These are phyloP conservation scores for Sylvia atricapilla DNA, from an alignment of 2,113 vertebrate species.

Conservation along the genomic window DNA sequence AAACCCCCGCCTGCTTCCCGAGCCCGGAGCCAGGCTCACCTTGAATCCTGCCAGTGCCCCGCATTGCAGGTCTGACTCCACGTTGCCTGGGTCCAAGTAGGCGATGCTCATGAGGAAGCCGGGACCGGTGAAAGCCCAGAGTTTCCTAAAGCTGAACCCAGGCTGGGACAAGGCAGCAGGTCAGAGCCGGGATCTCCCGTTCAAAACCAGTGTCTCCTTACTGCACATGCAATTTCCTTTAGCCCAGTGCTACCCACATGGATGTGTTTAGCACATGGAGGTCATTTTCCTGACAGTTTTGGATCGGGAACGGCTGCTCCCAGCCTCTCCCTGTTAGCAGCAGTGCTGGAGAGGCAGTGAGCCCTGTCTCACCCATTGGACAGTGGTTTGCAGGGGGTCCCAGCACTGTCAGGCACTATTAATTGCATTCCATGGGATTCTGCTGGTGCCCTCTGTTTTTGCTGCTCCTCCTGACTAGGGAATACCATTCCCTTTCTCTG, in stretches of 20 bases:
- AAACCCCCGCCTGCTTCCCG: background rate
- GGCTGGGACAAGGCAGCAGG: slow-evolving; percentile 23
- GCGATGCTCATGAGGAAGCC: slow-evolving; percentile 86
- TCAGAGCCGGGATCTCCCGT: background rate
- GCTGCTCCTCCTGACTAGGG: no score
- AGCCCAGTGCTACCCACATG: accelerated
- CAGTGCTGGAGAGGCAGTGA: background rate
- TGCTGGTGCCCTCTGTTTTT: background rate
- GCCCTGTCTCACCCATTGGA: no score
- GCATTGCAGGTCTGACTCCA: slow-evolving; percentile 78
- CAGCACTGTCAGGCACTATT: background rate
- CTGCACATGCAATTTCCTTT: no score
- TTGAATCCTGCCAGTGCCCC: slow-evolving; percentile 76
- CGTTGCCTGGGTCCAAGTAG: slow-evolving; percentile 80
- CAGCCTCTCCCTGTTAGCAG: background rate
- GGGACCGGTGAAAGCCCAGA: slow-evolving; percentile 80
- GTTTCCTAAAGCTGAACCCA: slow-evolving; percentile 76
- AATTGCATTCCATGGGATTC: background rate
- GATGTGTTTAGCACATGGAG: accelerated
- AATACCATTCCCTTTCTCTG: background rate
- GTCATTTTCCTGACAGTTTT: background rate
- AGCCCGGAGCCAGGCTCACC: slow-evolving; percentile 42
- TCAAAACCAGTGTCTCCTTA: background rate
- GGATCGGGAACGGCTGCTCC: background rate
- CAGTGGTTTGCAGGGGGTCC: background rate